Evolutionary conservation across 2,888 invertebrate species (phyloP).

Genomic region (Amiota mariae): DNA sequence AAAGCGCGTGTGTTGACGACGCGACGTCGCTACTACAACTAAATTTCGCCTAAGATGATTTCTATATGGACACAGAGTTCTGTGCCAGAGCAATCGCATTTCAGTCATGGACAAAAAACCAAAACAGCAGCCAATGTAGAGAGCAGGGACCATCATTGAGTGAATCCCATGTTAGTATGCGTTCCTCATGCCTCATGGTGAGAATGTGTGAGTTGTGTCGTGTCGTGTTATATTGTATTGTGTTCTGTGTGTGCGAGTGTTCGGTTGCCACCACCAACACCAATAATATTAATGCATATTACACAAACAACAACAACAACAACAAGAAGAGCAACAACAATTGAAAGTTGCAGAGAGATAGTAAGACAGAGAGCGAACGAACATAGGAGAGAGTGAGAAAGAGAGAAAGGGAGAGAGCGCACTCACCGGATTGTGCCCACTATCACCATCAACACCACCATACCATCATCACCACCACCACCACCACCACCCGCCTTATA

Average conservation of each 20-base stretch:
- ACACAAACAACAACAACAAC: neutral
- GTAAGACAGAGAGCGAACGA: too few relatives aligned
- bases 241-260: constrained; percentile 41
- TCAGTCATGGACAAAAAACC: neutral
- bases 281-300: constrained; percentile 51
- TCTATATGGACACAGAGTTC: constrained; percentile 60
- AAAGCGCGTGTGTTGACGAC: constrained; percentile 72
- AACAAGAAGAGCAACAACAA: constrained; percentile 6
- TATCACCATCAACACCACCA: neutral
- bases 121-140: constrained; percentile 40
- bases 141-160: constrained; percentile 33
- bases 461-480: too few relatives aligned
- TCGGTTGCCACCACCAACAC: constrained; percentile 54
- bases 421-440: neutral
- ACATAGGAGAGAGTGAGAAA: too few relatives aligned
- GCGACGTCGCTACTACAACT: constrained; percentile 74
- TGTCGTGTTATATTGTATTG: constrained; percentile 25
- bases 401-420: too few relatives aligned
- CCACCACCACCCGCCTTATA: neutral
- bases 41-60: constrained; percentile 54
- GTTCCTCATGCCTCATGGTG: neutral
- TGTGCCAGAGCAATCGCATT: constrained; percentile 41
- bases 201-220: constrained; percentile 20
- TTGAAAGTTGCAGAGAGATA: neutral
- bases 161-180: neutral